Evolutionary conservation across 1,140 invertebrate species (phyloP).

Genomic region (Drosophila athabasca): DNA sequence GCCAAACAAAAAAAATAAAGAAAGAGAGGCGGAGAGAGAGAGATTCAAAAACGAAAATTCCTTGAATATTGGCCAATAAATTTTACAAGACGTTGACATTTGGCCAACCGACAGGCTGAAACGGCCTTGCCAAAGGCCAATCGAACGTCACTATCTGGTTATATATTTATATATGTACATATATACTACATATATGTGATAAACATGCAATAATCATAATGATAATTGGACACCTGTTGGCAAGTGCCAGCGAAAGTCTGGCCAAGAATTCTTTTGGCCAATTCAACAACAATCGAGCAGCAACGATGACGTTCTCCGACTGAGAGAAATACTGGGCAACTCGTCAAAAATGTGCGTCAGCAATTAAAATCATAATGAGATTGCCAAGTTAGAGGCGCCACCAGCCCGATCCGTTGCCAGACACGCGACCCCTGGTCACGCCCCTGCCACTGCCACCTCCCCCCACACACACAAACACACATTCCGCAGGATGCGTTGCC

Average conservation of each 20-base stretch:
- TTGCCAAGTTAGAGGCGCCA: conserved; percentile 70
- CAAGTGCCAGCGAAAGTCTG: conserved; percentile 46
- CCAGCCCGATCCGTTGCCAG: conserved; percentile 54
- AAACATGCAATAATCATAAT: conserved; percentile 58
- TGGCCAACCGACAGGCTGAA: conserved; percentile 50
- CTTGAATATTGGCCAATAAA: conserved; percentile 82
- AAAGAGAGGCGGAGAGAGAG: conserved; percentile 5
- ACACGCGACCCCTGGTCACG: conserved; percentile 55
- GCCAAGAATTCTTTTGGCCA: conserved; percentile 64
- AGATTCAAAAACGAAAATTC: conserved; percentile 34
- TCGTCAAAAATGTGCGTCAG: conserved; percentile 81
- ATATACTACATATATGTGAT: conserved; percentile 26
- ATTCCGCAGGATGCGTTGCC: conserved; percentile 76
- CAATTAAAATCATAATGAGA: conserved; percentile 83
- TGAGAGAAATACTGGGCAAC: conserved; percentile 63
- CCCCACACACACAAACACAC: conserved; percentile 35
- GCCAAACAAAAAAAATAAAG: conserved; percentile 19
- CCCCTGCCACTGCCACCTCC: conserved; percentile 6
- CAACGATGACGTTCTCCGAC: conserved; percentile 60
- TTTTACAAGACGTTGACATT: conserved; percentile 75
- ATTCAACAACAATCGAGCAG: conserved; percentile 68
- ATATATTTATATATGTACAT: background rate
- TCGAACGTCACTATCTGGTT: conserved; percentile 64
- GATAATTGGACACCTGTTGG: conserved; percentile 74
- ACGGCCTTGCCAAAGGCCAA: conserved; percentile 72